Evolutionary conservation across 1,140 invertebrate genomes (phyloP), one percentile per base, ranked within the genome.

Genomic region (Sarcophaga peregrina): DNA sequence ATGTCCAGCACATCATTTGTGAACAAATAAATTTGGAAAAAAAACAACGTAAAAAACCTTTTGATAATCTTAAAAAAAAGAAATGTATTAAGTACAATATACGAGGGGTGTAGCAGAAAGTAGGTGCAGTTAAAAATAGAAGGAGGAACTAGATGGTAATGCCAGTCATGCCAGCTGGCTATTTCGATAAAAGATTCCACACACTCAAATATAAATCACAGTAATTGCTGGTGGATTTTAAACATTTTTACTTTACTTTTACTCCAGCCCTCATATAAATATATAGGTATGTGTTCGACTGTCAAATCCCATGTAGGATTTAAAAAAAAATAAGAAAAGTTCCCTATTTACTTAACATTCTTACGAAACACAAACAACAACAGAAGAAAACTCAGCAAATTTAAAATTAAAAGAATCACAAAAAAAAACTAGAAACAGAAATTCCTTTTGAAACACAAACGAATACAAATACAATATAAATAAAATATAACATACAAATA

Each of bases 1-100:
- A 68, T 68, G 62, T 68, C 62, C 62, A 68, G 62, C 62, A 68
- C 62, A 68, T 68, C 62, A 68, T 68, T 68, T 68, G 62, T 68
- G 17, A 68, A 68, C 17, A 68, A 68, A 68, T 68, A 68, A 68
- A 68, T 68, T 20, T 58, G n/a, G 20, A 68, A 68, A 37, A 37
- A 37, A 37, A 37, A 37, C 1, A 37, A 37, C 25, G n/a, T n/a
- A n/a, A n/a, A 37, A 8, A 20, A 68, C 20, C 54, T 68, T 68
- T 68, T 68, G 62, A 20, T n/a, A 68, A 68, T 5, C 4, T 8
- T 37, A 37, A 37, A 37, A 37, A n/a, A 68, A 20, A 20, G n/a
- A 68, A 68, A 68, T 68, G 15, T 68, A 9, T 58, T 37, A 37
- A 37, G 52, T 68, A 68, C 25, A 37, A 37, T 68, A 68, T 68